Conservation (phyloP, 2,113 vertebrate species). For the Vanacampus margaritifer region DNA sequence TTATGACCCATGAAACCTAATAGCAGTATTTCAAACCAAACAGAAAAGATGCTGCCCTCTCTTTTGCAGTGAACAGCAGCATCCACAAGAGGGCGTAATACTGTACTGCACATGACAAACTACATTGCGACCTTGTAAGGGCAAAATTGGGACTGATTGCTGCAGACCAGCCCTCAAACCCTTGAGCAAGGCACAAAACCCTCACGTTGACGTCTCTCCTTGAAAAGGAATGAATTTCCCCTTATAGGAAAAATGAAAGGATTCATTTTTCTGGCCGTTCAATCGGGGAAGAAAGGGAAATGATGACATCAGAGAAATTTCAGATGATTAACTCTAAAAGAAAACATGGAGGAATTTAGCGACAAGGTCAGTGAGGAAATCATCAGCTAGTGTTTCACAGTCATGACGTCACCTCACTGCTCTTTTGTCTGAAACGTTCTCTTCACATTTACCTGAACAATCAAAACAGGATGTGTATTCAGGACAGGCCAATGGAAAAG, state of each 20-base stretch:
- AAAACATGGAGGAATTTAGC: constrained; percentile 5
- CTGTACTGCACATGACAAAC: neutral
- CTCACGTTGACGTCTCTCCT: neutral
- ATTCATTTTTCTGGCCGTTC: neutral
- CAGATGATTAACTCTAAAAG: neutral
- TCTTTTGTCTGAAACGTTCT: neutral
- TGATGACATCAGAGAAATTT: constrained; percentile 4
- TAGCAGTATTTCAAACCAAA: too few relatives aligned
- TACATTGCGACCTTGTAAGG: neutral
- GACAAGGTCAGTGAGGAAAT: constrained; percentile 8
- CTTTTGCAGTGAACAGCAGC: neutral
- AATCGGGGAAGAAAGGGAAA: neutral
- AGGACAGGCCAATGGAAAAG: neutral
- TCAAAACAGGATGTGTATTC: neutral
- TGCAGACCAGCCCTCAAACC: neutral
- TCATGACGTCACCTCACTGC: neutral
- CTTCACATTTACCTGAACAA: neutral
- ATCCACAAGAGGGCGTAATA: neutral
- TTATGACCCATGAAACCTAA: too few relatives aligned
- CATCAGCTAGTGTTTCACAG: constrained; percentile 1
- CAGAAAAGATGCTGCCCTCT: neutral
- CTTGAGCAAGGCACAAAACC: neutral
- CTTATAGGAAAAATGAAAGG: neutral
- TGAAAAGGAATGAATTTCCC: neutral
- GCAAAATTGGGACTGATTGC: constrained; percentile 1